Conservation (phyloP, 2,888 invertebrate species). For the Dromius quadrimaculatus region DNA sequence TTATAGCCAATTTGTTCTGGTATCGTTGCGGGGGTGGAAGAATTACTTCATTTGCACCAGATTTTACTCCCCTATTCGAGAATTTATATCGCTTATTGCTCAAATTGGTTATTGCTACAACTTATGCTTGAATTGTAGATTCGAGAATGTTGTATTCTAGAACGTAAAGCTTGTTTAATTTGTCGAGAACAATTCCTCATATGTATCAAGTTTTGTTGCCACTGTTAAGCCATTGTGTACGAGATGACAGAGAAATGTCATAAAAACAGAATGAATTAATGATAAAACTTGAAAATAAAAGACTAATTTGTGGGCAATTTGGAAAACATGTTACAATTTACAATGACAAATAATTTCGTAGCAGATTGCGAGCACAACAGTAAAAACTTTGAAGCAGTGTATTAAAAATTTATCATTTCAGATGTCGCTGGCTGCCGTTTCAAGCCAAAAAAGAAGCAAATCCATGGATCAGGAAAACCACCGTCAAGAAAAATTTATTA, state of each 20-base stretch:
- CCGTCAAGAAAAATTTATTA: slow-evolving; percentile 35
- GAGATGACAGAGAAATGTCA: neutral
- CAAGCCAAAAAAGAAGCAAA: slow-evolving; percentile 24
- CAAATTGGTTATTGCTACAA: neutral
- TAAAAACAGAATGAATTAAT: neutral
- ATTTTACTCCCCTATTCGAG: neutral
- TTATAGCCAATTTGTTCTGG: slow-evolving; percentile 38
- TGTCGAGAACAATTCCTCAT: no score
- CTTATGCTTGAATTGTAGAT: no score
- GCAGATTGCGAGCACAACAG: slow-evolving; percentile 17
- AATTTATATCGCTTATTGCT: slow-evolving; percentile 3
- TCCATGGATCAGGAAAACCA: slow-evolving; percentile 25
- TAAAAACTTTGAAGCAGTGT: slow-evolving; percentile 31
- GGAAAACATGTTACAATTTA: neutral
- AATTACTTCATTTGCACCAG: slow-evolving; percentile 5
- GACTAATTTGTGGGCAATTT: slow-evolving; percentile 13
- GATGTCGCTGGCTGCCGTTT: slow-evolving; percentile 24
- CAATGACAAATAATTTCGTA: slow-evolving; percentile 8
- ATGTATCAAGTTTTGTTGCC: neutral
- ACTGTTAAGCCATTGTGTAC: neutral
- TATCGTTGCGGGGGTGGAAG: slow-evolving; percentile 7
- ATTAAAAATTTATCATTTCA: slow-evolving; percentile 37
- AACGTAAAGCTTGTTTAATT: no score
- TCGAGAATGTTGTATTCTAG: no score
- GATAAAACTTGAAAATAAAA: no score